A percentile compares a stretch with the other conserved stretches of the same genome.
Evolutionary conservation across 2,113 vertebrate species (phyloP).

Genomic region (Tragulus kanchil): DNA sequence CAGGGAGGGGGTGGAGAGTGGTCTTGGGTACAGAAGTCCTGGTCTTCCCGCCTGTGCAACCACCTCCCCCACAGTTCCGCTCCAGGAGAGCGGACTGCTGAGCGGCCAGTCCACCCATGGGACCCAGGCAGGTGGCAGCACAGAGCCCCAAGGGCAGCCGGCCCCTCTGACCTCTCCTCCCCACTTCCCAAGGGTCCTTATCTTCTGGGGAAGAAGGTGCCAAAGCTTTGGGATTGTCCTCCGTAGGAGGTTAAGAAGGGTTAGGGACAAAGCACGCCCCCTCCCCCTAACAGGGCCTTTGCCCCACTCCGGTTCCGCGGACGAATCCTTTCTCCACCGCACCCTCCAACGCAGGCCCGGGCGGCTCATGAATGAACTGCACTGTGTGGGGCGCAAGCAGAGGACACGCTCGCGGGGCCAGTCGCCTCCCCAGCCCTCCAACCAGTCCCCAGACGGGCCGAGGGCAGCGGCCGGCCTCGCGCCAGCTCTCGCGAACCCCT

Average conservation of each 20-base stretch:
- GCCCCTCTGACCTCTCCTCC: slow-evolving; percentile 77
- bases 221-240: slow-evolving; percentile 33
- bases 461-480: slow-evolving; percentile 22
- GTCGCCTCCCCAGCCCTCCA: slow-evolving; percentile 38
- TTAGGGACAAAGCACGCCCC: slow-evolving; percentile 67
- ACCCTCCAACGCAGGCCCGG: slow-evolving; percentile 76
- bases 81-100: not conserved
- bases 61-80: no score
- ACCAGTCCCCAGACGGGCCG: not conserved
- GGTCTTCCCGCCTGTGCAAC: no score
- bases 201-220: slow-evolving; percentile 12
- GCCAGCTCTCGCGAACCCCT: slow-evolving; percentile 29
- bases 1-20: not conserved
- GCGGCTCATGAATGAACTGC: slow-evolving; percentile 79
- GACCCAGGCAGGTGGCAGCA: slow-evolving; percentile 66
- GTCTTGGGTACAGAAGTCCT: not conserved
- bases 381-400: slow-evolving; percentile 73
- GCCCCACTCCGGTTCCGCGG: slow-evolving; percentile 36
- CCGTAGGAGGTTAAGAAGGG: not conserved
- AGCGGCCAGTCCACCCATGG: not conserved
- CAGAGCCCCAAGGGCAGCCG: slow-evolving; percentile 50
- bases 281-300: slow-evolving; percentile 57
- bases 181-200: slow-evolving; percentile 55
- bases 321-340: slow-evolving; percentile 51
- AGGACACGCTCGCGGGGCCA: slow-evolving; percentile 68